These are phyloP conservation scores for Danio albolineatus DNA, from an alignment of 2,797 vertebrate species.

Conservation along the genomic window DNA sequence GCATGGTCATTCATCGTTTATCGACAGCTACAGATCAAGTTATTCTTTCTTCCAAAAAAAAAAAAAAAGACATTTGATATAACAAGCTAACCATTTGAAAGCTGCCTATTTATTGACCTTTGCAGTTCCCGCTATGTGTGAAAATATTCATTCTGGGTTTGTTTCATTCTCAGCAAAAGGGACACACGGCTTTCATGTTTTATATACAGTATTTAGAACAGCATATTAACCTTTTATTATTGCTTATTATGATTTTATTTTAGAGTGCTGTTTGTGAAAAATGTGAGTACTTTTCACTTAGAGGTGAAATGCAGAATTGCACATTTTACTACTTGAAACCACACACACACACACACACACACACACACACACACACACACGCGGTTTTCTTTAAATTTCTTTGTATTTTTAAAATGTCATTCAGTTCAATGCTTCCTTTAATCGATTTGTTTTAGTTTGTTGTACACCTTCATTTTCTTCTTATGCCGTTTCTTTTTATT, in stretches of 20 bases:
- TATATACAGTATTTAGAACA: constrained; percentile 13
- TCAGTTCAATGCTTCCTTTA: neutral
- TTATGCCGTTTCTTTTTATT: neutral
- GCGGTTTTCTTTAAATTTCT: constrained; percentile 14
- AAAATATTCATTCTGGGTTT: neutral
- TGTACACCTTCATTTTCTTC: neutral
- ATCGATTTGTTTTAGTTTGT: neutral
- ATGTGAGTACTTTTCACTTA: constrained; percentile 23
- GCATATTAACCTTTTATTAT: neutral
- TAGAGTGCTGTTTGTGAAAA: constrained; percentile 34
- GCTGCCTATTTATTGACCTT: constrained; percentile 5
- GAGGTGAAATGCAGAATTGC: constrained; percentile 33
- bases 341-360: too few relatives aligned
- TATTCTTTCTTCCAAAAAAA: neutral
- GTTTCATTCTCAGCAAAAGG: neutral
- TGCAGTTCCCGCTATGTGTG: neutral
- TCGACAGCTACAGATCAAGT: neutral
- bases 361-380: too few relatives aligned
- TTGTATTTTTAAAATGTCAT: constrained; percentile 3
- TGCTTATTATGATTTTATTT: neutral
- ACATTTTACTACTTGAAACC: constrained; percentile 58
- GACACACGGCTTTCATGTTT: neutral
- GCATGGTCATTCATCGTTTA: neutral
- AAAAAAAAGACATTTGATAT: constrained; percentile 15
- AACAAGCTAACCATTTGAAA: neutral